These are phyloP conservation scores for Amiota minor DNA, from an alignment of 2,888 invertebrate genomes.

Conservation along the genomic window DNA sequence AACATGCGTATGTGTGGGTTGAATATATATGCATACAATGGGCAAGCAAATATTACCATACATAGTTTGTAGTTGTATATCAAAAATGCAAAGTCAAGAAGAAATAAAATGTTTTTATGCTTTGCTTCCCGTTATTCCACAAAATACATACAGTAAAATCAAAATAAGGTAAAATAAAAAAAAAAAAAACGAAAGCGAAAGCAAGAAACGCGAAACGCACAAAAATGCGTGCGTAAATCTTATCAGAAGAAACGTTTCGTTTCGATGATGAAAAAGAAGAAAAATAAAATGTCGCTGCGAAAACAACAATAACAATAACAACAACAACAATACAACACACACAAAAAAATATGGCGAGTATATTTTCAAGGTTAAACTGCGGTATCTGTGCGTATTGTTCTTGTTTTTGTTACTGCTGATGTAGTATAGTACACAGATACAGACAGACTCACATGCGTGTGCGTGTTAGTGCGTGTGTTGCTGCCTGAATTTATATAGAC, in stretches of 20 bases:
- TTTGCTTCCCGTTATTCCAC: background rate
- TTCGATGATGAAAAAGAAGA: constrained; percentile 33
- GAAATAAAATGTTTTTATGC: background rate
- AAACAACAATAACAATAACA: background rate
- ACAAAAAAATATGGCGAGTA: constrained; percentile 44
- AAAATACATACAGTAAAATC: too few species aligned
- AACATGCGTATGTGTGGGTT: too few species aligned
- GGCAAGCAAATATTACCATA: too few species aligned
- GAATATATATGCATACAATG: too few species aligned
- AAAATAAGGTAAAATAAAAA: too few species aligned
- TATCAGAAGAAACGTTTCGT: constrained; percentile 47
- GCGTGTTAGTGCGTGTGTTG: constrained; percentile 38
- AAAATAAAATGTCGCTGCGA: constrained; percentile 30
- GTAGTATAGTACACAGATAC: background rate
- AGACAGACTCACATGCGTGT: background rate
- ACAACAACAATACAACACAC: background rate
- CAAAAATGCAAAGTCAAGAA: background rate
- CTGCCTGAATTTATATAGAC: constrained; percentile 3
- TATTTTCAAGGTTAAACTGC: constrained; percentile 65
- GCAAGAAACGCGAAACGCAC: constrained; percentile 47
- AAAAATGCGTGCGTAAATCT: constrained; percentile 53
- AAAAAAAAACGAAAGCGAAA: constrained; percentile 28
- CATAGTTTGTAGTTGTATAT: too few species aligned
- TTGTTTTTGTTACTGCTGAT: constrained; percentile 25
- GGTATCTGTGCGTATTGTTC: constrained; percentile 37